Evolutionary conservation across 2,113 vertebrate genomes (phyloP), one percentile per base, ranked within the genome.

Genomic region (Aleadryas rufinucha): DNA sequence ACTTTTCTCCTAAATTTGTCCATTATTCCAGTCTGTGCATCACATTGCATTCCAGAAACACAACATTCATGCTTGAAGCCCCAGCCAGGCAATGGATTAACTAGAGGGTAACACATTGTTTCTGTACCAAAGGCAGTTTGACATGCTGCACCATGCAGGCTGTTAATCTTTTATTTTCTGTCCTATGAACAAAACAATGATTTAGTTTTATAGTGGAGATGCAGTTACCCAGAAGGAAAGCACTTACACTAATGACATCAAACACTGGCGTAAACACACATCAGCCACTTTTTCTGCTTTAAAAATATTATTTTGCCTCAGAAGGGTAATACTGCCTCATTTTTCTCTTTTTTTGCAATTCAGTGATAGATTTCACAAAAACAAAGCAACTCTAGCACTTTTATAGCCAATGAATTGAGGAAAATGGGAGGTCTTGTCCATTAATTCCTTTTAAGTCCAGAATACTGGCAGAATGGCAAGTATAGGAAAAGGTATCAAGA

Each of bases 361-460:
- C 71, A 92, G 30, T 94, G 85, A 94, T 74, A 89, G 90, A 93
- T 95, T 97, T 96, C 79, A 92, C 75, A 82, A 84, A 80, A 91
- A n/a, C 77, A 92, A 97, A 97, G 90, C 77, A 94, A 81, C 93
- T 84, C 75, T 84, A 80, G 59, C 82, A 88, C 87, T 94, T 94
- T 84, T 92, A 45, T 39, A 91, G 85, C n/a, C 59, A 94, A 96
- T 57, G 75, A 97, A 96, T 95, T 94, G 88, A 97, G 90, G 96
- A 96, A 97, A 97, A 97, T 76, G 23, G 64, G 71, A 52, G 75
- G 79, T 97, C 94, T 84, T 97, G 93, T 91, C 94, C 74, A 76
- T 97, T 97, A 95, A 39, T 68, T 96, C 71, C 83, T 91, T 96
- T 94, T 80, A 95, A 90, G 52, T n/a, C 66, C 27, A 76, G 57